These are phyloP conservation scores for Halocaridina rubra DNA, from an alignment of 2,888 invertebrate species.

Conservation along the genomic window DNA sequence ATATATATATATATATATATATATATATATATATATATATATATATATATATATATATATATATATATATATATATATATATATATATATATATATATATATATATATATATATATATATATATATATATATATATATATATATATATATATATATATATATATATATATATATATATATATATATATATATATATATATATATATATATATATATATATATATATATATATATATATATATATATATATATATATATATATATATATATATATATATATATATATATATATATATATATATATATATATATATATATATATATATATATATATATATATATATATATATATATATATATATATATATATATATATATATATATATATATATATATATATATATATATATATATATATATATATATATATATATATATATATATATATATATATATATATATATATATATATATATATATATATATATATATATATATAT, in stretches of 20 bases:
- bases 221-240: background rate
- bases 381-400: background rate
- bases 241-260: background rate
- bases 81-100: background rate
- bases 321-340: background rate
- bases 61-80: background rate
- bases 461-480: background rate
- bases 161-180: background rate
- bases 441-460: background rate
- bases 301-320: background rate
- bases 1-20: background rate
- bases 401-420: background rate
- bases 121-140: background rate
- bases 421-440: background rate
- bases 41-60: background rate
- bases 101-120: background rate
- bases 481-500: background rate
- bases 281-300: background rate
- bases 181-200: background rate
- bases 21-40: background rate
- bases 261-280: background rate
- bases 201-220: background rate
- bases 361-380: background rate
- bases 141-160: background rate
- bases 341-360: background rate